Evolutionary conservation across 2,797 vertebrate species (phyloP).

Genomic region (Hypotaenidia philippensis): DNA sequence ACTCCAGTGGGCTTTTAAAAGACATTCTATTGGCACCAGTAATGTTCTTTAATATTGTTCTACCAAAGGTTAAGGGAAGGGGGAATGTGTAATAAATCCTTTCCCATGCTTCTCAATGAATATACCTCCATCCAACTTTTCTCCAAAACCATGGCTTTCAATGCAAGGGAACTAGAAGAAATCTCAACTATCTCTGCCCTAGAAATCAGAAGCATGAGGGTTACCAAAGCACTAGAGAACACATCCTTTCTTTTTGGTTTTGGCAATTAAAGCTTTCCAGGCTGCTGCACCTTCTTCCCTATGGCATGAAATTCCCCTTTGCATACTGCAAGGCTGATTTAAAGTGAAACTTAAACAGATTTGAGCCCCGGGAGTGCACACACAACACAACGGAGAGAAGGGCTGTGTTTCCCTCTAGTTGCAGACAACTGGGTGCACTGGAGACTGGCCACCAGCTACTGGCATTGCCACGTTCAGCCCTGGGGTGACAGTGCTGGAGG

Average conservation of each 20-base stretch:
- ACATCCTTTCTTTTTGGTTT: not conserved
- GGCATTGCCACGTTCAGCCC: not conserved
- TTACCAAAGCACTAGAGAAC: not conserved
- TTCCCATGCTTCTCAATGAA: not conserved
- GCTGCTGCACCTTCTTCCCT: not conserved
- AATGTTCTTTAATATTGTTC: not conserved
- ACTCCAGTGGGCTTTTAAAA: not conserved
- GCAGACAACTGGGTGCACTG: not conserved
- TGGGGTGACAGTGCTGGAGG: not conserved
- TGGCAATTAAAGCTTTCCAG: not conserved
- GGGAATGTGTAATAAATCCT: not conserved
- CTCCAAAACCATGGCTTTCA: not conserved
- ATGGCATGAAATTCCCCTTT: constrained; percentile 14
- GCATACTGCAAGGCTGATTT: not conserved
- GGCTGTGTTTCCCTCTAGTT: not conserved
- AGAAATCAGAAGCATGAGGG: not conserved
- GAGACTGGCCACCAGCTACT: not conserved
- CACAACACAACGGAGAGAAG: not conserved
- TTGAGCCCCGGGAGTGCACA: not conserved
- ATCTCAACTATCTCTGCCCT: not conserved
- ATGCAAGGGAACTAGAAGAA: not conserved
- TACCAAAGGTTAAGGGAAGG: not conserved
- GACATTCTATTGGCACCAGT: not conserved
- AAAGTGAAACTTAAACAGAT: not conserved
- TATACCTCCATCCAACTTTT: not conserved